Evolutionary conservation across 2,888 invertebrate genomes (phyloP).

Genomic region (Chymomyza amoena): DNA sequence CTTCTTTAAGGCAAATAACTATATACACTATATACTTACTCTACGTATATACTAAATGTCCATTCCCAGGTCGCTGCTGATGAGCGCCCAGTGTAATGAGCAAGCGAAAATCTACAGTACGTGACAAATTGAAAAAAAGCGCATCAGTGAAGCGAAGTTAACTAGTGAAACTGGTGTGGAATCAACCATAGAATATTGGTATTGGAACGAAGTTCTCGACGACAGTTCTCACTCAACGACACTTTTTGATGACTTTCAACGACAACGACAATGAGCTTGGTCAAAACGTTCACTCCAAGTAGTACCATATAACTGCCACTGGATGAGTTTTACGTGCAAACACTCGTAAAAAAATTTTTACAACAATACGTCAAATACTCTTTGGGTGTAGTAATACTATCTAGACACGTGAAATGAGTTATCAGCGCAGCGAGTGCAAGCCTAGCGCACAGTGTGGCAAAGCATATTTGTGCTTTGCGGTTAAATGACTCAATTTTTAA

Average conservation of each 20-base stretch:
- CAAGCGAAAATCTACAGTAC: conserved; percentile 64
- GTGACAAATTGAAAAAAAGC: conserved; percentile 77
- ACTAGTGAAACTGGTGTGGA: conserved; percentile 71
- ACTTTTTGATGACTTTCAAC: conserved; percentile 60
- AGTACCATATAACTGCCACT: neutral
- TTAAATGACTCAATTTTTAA: neutral
- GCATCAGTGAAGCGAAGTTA: conserved; percentile 75
- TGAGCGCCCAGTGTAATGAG: conserved; percentile 28
- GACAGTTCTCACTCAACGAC: too few relatives aligned
- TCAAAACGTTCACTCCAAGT: neutral
- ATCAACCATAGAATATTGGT: conserved; percentile 69
- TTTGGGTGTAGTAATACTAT: conserved; percentile 52
- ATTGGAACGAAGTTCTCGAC: conserved; percentile 26
- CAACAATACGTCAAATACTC: conserved; percentile 8
- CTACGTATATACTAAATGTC: neutral
- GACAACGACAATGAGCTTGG: neutral
- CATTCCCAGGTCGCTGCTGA: neutral
- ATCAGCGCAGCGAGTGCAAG: conserved; percentile 51
- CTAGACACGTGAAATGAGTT: conserved; percentile 72
- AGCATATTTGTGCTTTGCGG: neutral
- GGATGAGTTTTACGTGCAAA: conserved; percentile 1
- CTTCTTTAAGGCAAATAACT: neutral
- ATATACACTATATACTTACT: neutral
- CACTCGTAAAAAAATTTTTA: conserved; percentile 1
- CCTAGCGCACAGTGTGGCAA: conserved; percentile 38